A percentile compares a stretch with the other conserved stretches of the same genome.
Conservation (phyloP, 2,113 vertebrate species). For the Neomonachus schauinslandi region DNA sequence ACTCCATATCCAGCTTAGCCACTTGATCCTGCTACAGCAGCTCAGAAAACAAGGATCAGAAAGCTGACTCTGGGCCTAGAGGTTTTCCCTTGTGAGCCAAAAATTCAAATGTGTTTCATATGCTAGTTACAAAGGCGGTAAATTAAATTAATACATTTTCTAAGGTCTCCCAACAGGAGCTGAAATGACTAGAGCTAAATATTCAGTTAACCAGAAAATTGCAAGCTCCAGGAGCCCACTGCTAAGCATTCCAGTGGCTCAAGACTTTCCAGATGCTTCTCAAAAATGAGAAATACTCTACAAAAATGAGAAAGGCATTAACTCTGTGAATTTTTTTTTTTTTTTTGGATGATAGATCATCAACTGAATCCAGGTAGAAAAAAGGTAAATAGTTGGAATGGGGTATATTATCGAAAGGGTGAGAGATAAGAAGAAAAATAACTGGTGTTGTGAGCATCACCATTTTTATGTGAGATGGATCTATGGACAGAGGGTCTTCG, state of each 20-base stretch:
- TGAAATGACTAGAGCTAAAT: background rate
- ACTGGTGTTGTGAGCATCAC: background rate
- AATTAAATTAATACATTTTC: background rate
- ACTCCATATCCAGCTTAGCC: background rate
- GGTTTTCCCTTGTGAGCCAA: background rate
- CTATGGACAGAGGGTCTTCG: accelerated
- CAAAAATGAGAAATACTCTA: background rate
- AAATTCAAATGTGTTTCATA: background rate
- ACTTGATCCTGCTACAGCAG: background rate
- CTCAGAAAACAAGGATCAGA: background rate
- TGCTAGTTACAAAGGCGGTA: background rate
- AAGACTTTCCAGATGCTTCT: background rate
- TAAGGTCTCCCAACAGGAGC: background rate
- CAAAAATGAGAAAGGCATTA: background rate
- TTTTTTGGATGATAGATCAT: background rate
- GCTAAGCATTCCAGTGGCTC: background rate
- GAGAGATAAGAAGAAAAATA: background rate
- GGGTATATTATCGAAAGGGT: background rate
- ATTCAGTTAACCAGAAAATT: background rate
- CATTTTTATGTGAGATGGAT: background rate
- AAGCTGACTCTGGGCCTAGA: background rate
- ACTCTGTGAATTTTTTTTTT: background rate
- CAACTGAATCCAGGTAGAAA: background rate
- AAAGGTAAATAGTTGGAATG: background rate
- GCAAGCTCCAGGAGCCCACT: background rate